phyloP scores from a whole-genome alignment of 2,113 vertebrate species.

The Microcebus murinus region DNA sequence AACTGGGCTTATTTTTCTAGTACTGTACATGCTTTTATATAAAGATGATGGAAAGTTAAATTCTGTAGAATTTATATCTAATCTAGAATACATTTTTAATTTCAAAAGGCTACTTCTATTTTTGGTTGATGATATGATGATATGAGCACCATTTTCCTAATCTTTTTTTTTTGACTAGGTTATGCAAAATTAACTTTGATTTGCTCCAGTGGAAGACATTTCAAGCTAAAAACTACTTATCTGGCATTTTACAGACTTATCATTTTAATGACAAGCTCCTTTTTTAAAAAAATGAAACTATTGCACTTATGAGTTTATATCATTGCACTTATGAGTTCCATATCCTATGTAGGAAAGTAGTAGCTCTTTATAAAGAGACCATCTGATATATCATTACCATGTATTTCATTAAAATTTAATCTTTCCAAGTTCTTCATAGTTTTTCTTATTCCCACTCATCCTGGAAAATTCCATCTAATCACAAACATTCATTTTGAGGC shows the following conservation, averaged over 20 bases:
- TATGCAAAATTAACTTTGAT: neutral
- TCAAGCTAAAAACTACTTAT: neutral
- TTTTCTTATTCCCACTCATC: neutral
- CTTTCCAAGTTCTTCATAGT: neutral
- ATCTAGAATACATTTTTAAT: neutral
- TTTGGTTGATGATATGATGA: neutral
- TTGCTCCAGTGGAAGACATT: neutral
- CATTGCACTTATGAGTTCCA: neutral
- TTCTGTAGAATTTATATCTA: neutral
- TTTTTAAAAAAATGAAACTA: neutral
- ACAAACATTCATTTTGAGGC: neutral
- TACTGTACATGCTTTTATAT: neutral
- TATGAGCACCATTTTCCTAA: neutral
- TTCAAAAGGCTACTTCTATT: neutral
- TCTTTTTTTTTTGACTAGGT: neutral
- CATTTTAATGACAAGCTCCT: neutral
- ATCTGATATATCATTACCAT: neutral
- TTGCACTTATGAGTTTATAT: neutral
- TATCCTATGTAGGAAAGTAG: neutral
- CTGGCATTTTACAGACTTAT: neutral
- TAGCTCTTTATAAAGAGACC: neutral
- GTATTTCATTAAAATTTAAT: neutral
- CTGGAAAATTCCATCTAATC: neutral
- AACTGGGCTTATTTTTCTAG: neutral
- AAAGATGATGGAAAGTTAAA: neutral